Percentiles rank a stretch among this genome's conserved stretches.
Evolutionary conservation across 2,888 invertebrate genomes (phyloP).

Genomic region (Cephonodes hylas): DNA sequence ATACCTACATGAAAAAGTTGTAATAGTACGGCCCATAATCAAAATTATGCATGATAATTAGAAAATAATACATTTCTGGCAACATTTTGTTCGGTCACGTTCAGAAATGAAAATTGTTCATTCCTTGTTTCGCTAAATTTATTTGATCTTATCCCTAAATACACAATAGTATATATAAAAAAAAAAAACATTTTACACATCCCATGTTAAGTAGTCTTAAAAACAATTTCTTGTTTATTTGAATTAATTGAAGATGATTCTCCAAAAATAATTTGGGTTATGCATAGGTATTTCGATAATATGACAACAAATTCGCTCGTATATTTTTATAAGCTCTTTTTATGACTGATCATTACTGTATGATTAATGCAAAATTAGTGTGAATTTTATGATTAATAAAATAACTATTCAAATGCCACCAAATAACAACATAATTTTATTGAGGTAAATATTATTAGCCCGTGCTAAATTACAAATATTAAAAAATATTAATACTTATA

Average conservation of each 20-base stretch:
- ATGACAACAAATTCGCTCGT: too few species aligned
- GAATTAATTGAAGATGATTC: not conserved
- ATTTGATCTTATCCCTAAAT: not conserved
- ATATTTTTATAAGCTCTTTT: too few species aligned
- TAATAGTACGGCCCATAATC: not conserved
- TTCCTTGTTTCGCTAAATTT: not conserved
- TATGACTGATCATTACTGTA: too few species aligned
- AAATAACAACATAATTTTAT: not conserved
- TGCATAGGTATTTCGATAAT: too few species aligned
- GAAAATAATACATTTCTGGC: not conserved
- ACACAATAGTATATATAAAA: too few species aligned
- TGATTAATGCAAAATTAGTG: too few species aligned
- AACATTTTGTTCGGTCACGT: not conserved
- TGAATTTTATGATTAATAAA: too few species aligned
- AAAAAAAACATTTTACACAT: not conserved
- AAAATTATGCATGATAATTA: not conserved
- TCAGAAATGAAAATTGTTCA: not conserved
- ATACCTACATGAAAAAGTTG: not conserved
- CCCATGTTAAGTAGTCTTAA: not conserved
- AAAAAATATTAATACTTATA: not conserved
- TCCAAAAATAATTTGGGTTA: too few species aligned
- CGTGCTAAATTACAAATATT: not conserved
- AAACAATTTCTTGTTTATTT: not conserved
- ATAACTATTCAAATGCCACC: not conserved
- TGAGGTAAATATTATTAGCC: not conserved